These are phyloP conservation scores for Aproaerema taeniolella DNA, from an alignment of 2,888 invertebrate species.

Conservation along the genomic window DNA sequence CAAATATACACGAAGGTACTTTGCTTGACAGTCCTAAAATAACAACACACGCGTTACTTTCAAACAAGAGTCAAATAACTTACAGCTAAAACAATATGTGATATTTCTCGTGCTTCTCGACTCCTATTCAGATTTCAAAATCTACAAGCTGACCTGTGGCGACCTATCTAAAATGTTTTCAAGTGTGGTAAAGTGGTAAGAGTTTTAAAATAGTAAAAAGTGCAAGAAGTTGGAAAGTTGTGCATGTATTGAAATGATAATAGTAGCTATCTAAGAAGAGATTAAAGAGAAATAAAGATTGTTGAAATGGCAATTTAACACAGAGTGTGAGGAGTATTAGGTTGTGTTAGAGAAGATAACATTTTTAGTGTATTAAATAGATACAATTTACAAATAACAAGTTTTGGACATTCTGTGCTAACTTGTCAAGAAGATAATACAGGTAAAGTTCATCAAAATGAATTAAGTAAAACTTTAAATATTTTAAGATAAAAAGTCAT, in stretches of 20 bases:
- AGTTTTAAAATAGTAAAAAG: not conserved
- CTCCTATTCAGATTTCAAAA: too few relatives aligned
- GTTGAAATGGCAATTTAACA: not conserved
- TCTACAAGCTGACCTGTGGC: too few relatives aligned
- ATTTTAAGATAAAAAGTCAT: too few relatives aligned
- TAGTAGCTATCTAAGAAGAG: not conserved
- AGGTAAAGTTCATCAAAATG: too few relatives aligned
- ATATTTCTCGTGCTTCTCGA: too few relatives aligned
- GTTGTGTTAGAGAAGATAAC: too few relatives aligned
- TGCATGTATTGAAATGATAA: not conserved
- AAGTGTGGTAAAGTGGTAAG: too few relatives aligned
- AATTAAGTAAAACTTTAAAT: too few relatives aligned
- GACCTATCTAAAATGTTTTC: too few relatives aligned
- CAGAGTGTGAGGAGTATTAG: too few relatives aligned
- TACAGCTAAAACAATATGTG: too few relatives aligned
- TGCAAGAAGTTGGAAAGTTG: not conserved
- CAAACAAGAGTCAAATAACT: not conserved
- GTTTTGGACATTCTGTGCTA: slow-evolving; percentile 10
- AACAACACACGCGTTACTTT: slow-evolving; percentile 1
- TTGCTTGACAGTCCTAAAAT: slow-evolving; percentile 45
- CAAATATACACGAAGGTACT: slow-evolving; percentile 44
- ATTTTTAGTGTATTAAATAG: too few relatives aligned
- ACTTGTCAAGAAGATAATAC: slow-evolving; percentile 7
- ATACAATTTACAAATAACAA: not conserved
- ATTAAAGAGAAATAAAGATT: not conserved